Conservation (phyloP, 2,113 vertebrate genomes). For the Elgaria multicarinata region DNA sequence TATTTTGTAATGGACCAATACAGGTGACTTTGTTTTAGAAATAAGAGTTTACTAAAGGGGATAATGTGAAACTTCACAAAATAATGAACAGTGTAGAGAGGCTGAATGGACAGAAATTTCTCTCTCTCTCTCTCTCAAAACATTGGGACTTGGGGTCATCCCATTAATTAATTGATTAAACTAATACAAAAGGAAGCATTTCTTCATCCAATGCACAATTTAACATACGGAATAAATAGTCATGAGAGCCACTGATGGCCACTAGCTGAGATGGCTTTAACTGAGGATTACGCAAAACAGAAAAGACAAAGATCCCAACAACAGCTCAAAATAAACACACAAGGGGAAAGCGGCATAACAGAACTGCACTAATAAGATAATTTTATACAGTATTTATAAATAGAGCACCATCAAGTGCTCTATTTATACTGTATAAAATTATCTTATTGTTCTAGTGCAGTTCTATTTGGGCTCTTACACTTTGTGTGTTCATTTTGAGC, state of each 20-base stretch:
- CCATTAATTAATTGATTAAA: not conserved
- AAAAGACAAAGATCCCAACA: no score
- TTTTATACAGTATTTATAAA: no score
- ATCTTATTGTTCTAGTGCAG: no score
- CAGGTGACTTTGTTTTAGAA: not conserved
- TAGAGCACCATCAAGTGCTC: no score
- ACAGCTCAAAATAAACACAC: no score
- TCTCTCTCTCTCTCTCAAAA: not conserved
- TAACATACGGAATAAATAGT: not conserved
- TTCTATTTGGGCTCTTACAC: no score
- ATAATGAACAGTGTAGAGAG: no score
- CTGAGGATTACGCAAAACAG: not conserved
- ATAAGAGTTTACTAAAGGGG: not conserved
- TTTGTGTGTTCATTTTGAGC: not conserved
- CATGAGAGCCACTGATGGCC: not conserved
- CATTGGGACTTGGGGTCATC: not conserved
- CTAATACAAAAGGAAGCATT: not conserved
- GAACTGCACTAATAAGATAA: no score
- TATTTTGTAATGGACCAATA: no score
- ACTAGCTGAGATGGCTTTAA: not conserved
- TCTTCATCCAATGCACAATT: not conserved
- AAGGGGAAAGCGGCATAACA: no score
- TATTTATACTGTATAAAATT: no score
- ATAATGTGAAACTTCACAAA: not conserved
- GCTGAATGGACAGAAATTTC: not conserved